Conservation (phyloP, 2,888 invertebrate genomes). For the Microchrysa polita region DNA sequence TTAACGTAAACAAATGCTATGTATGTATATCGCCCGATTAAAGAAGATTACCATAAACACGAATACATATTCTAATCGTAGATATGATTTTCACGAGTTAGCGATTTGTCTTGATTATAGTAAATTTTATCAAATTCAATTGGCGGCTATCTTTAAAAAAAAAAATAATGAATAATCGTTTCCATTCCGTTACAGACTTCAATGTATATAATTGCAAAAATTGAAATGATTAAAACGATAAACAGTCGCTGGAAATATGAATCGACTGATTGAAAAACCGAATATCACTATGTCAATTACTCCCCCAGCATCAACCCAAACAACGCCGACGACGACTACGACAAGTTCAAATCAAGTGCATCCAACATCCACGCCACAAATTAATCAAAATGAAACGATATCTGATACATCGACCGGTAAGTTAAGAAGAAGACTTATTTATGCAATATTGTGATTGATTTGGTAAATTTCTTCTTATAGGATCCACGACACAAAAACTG, state of each 20-base stretch:
- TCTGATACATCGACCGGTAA: not conserved
- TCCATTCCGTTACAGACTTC: no score
- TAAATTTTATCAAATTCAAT: no score
- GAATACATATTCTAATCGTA: no score
- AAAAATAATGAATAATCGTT: no score
- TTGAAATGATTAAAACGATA: not conserved
- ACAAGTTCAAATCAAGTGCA: conserved; percentile 33
- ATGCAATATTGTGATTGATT: not conserved
- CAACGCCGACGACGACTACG: no score
- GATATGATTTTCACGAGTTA: no score
- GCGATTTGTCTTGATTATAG: no score
- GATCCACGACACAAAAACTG: conserved; percentile 54
- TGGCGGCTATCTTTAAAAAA: no score
- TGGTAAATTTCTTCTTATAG: conserved; percentile 3
- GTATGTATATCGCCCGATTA: no score
- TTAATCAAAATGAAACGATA: not conserved
- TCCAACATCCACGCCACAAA: not conserved
- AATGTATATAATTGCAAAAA: not conserved
- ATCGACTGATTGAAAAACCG: conserved; percentile 62
- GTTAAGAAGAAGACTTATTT: not conserved
- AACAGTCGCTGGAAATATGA: conserved; percentile 57
- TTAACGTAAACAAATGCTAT: no score
- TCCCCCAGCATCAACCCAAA: conserved; percentile 55
- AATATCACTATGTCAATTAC: conserved; percentile 63
- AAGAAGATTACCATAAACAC: no score